Base-by-base conservation (phyloP, 2,113 vertebrate genomes). In the Heterotilapia buettikoferi region DNA sequence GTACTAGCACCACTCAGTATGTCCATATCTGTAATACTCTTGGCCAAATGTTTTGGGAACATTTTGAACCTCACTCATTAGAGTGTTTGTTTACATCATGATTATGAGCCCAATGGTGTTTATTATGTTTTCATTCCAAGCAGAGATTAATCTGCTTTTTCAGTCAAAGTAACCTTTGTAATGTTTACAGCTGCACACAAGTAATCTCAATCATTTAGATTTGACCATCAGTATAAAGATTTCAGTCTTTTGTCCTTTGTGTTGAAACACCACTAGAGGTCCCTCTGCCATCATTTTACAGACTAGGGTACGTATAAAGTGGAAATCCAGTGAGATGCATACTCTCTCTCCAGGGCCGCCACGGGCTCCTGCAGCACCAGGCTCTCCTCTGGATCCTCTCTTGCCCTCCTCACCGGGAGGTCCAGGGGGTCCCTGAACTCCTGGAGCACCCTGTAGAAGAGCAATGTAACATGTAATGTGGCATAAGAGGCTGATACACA, bases 391-490 rank as follows among this genome's bases (percentile, higher is more conserved):
- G 59, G 97, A 87, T 96, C 99, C 99, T 97, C 98, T 97, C 96
- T 99, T 99, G 93, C 99, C 99, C 95, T 99, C 99, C 91, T 99
- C 99, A 3, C 99, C 99, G 68, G 97, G 80, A 2, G 98, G 95
- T 89, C 98, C 99, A 21, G 98, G 96, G 91, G 97, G 97, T 56
- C 99, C 98, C 93, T 97, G 97, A 91, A 97, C 90, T 93, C 98
- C 98, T 90, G 95, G 59, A 1, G 94, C 95, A 87, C 99, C 99
- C 99, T 99, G 88, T 19, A 52, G 63, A 71, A 83, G 4, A 85
- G 76, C 81, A 33, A 81, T 5, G 84, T 19, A 90, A 33, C 59
- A 63, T 63, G 9, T 0, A 63, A 36, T 63, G 31, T 14, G 6
- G 5, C 3, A 54, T 85, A 24, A 81, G 85, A 59, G 14, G 26